Evolutionary conservation across 2,113 vertebrate genomes (phyloP).

Genomic region (Saccopteryx leptura): DNA sequence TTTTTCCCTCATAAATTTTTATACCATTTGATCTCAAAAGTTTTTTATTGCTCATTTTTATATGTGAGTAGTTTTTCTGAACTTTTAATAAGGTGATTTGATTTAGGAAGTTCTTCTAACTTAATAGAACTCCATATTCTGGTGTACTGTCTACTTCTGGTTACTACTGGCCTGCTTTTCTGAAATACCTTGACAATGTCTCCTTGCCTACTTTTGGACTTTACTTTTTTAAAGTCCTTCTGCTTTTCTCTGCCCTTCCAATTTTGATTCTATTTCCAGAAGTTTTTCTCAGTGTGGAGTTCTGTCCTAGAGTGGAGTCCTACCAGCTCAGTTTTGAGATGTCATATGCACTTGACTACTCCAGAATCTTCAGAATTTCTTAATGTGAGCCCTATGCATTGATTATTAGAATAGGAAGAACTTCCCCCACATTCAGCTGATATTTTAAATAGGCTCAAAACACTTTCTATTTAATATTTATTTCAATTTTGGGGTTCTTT

Average conservation of each 20-base stretch:
- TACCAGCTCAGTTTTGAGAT: not conserved
- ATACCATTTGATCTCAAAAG: not conserved
- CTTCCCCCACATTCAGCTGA: not conserved
- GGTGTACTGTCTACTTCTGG: not conserved
- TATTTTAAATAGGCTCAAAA: not conserved
- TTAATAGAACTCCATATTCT: not conserved
- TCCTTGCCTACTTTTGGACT: not conserved
- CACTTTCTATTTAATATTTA: not conserved
- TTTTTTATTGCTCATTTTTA: not conserved
- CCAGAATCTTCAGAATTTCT: not conserved
- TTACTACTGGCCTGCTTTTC: not conserved
- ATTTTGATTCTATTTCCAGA: not conserved
- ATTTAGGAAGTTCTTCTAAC: not conserved
- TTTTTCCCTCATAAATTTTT: not conserved
- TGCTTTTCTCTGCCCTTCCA: not conserved
- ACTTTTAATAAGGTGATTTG: not conserved
- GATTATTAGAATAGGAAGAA: not conserved
- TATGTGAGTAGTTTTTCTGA: not conserved
- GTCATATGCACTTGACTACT: no score
- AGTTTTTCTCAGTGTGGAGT: not conserved
- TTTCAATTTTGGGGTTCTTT: not conserved
- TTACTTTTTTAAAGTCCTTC: not conserved
- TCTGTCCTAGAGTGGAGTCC: not conserved
- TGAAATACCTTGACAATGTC: not conserved
- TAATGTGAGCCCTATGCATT: not conserved